Conservation (phyloP, 2,113 vertebrate genomes). For the Boulengeromyrus knoepffleri region DNA sequence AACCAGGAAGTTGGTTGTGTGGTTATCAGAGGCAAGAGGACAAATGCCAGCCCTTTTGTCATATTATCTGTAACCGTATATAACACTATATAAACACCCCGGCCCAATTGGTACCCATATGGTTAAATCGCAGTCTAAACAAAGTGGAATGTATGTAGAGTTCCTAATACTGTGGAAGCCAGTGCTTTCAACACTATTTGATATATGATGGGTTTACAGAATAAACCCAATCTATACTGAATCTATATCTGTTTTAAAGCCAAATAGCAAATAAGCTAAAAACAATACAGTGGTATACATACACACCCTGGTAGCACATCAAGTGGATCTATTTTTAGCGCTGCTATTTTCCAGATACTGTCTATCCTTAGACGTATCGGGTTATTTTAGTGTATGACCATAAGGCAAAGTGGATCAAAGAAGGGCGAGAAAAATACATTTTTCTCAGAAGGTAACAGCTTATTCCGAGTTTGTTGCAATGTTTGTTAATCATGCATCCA, state of each 20-base stretch:
- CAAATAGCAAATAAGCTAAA: not conserved
- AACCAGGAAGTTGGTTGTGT: conserved; percentile 60
- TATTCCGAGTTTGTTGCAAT: not conserved
- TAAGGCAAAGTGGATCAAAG: not conserved
- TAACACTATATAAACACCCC: conserved; percentile 55
- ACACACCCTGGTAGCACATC: not conserved
- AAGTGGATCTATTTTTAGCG: not conserved
- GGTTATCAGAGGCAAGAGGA: conserved; percentile 68
- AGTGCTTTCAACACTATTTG: conserved; percentile 44
- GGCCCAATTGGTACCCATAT: conserved; percentile 46
- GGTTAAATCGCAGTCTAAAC: conserved; percentile 66
- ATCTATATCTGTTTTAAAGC: not conserved
- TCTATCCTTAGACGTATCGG: not conserved
- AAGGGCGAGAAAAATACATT: not conserved
- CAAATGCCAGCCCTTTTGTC: conserved; percentile 57
- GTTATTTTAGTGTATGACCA: not conserved
- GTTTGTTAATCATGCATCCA: not conserved
- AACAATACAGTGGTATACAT: not conserved
- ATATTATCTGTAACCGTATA: conserved; percentile 54
- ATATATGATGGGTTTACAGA: not conserved
- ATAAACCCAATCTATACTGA: not conserved
- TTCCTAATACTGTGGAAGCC: conserved; percentile 45
- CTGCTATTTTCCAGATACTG: not conserved
- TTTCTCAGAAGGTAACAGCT: not conserved
- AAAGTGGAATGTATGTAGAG: conserved; percentile 66